Conservation (phyloP, 2,113 vertebrate genomes). For the Peromyscus leucopus region DNA sequence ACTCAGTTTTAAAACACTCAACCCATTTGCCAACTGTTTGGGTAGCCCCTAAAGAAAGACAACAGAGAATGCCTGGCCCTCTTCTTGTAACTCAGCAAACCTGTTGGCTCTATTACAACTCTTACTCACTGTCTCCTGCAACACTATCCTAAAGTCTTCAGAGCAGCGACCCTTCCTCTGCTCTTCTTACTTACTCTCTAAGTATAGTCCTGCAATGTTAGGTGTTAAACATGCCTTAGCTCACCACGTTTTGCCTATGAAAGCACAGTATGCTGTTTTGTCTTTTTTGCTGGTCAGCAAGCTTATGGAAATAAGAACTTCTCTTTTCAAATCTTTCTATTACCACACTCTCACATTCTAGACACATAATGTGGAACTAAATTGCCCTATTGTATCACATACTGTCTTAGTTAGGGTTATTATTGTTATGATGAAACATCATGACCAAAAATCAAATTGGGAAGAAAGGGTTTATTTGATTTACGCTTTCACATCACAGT, state of each 20-base stretch:
- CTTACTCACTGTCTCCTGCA: no score
- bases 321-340: not conserved
- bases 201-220: not conserved
- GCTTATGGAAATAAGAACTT: not conserved
- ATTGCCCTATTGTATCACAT: slow-evolving; percentile 1
- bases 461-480: not conserved
- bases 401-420: not conserved
- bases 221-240: not conserved
- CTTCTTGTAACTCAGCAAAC: not conserved
- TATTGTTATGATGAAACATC: not conserved
- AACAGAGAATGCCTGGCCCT: no score
- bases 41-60: not conserved
- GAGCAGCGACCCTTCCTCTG: not conserved
- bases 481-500: not conserved
- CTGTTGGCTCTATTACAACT: not conserved
- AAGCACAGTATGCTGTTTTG: not conserved
- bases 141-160: not conserved
- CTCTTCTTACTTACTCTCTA: not conserved
- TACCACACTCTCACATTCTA: not conserved
- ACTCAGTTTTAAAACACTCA: not conserved
- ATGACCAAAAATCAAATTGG: not conserved
- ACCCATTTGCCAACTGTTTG: not conserved
- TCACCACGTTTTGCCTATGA: not conserved
- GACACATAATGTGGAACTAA: not conserved
- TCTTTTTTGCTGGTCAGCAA: not conserved